Evolutionary conservation across 2,113 vertebrate species (phyloP), one percentile per base, ranked within the genome.

Genomic region (Pelodiscus sinensis): DNA sequence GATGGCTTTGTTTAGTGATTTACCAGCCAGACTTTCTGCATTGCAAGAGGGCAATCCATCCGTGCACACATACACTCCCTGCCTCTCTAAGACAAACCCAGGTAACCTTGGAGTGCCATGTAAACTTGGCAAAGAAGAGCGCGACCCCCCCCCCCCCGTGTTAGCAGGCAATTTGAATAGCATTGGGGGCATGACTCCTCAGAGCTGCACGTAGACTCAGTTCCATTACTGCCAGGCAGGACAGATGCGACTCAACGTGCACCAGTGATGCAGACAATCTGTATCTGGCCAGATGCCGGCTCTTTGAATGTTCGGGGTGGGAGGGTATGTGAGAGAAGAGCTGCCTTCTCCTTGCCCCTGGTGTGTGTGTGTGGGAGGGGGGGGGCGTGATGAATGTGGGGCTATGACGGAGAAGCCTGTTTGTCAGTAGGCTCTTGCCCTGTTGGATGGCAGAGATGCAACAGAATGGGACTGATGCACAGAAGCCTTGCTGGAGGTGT

Each of bases 191-290:
- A 96, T 91, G 94, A 96, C 90, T 96, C 79, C 87, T 65, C 3
- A 0, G 81, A 90, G 86, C 94, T 0, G 82, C 91, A 95, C 92
- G 75, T 95, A 94, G 91, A 89, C 60, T 84, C 84, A 68, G 82
- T 88, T 96, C 78, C 82, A 87, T 94, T 92, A 95, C 92, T 0
- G 2, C 93, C 93, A 89, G 94, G 92, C 87, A 95, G 87, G 86
- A 92, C 96, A 97, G 95, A 96, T 97, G 96, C 95, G 94, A 78
- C 82, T 93, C 95, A 95, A 89, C 68, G 60, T 97, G 94, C 85
- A 78, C 11, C 0, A 0, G 87, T 97, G 96, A 97, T 89, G 96
- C 91, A 96, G 86, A 73, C 94, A 96, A 94, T 96, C 89, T 94
- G 92, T 92, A 94, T 95, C 71, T 96, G 95, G 90, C 95, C 93